Percentiles rank a stretch among this genome's conserved stretches.
Conservation (phyloP, 2,113 vertebrate genomes). For the Eudorcas thomsonii region DNA sequence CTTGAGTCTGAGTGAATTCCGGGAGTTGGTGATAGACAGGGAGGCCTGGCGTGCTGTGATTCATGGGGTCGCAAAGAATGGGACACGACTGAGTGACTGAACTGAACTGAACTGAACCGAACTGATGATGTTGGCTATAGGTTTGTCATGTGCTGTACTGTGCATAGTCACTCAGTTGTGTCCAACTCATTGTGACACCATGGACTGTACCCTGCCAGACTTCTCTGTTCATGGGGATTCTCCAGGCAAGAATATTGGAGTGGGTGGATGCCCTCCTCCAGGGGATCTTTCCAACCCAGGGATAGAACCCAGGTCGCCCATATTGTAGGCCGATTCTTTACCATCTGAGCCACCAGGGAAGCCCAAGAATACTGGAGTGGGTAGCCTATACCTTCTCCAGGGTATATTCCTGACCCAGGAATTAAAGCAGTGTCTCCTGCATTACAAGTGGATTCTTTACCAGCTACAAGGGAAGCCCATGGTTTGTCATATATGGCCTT, state of each 20-base stretch:
- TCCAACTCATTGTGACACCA: neutral
- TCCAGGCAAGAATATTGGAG: neutral
- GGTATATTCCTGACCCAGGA: neutral
- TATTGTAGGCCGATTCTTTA: neutral
- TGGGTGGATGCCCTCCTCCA: neutral
- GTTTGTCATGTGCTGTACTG: neutral
- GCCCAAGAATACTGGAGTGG: neutral
- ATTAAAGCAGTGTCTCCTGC: neutral
- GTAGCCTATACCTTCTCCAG: neutral
- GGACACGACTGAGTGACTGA: no score
- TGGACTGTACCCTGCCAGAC: neutral
- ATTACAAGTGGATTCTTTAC: neutral
- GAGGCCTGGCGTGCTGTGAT: no score
- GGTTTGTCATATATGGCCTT: neutral
- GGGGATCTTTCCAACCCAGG: neutral
- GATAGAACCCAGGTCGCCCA: neutral
- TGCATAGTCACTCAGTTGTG: neutral
- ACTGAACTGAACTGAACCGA: no score
- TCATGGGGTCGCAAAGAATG: no score
- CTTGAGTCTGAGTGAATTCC: no score
- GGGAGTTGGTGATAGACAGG: no score
- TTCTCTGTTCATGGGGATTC: neutral
- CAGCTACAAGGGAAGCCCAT: neutral
- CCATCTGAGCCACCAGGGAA: neutral
- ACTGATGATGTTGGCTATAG: neutral